Base-by-base conservation (phyloP, 2,797 vertebrate species). In the Myotis myotis region DNA sequence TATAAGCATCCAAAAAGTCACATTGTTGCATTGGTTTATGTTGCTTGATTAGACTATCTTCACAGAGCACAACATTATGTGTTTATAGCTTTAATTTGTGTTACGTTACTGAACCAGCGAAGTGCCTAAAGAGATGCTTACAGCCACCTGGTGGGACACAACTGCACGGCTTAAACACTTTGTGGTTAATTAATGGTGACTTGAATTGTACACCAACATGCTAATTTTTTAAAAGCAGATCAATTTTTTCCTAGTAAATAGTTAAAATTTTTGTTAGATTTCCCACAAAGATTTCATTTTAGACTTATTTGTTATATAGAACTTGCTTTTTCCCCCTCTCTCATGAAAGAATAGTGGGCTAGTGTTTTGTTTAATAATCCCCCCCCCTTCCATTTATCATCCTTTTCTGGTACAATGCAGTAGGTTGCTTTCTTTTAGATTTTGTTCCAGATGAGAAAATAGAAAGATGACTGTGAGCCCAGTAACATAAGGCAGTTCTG, bases 21-120 rank as follows among this genome's bases (percentile, higher is more conserved):
- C 96, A 94, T 89, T 98, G 98, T 98, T 98, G 96, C 97, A 97
- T 97, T 97, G 95, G 6, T 97, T 97, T 97, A 57, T 97, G 94
- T 98, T 98, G 95, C 97, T 98, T 97, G 86, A 83, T 72, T 95
- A 97, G 95, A 92, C 97, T 97, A 36, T 97, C 97, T 97, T 97
- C 89, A 97, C 96, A 98, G 97, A 98, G 98, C 98, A 98, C 98
- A 98, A 98, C 94, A 89, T 97, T 94, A 91, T 96, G 96, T 98
- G 97, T 98, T 98, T 98, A 97, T 98, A 98, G 98, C 98, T 98
- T 98, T 98, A 98, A 97, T 98, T 98, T 98, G 96, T 97, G 97
- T 98, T 98, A 55, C 96, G 97, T 98, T 97, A 97, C 95, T 88
- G 97, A 98, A 98, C 97, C 98, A 98, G 98, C 96, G 94, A 98